phyloP scores from a whole-genome alignment of 2,888 invertebrate species.

The Cephus nigrinus region DNA sequence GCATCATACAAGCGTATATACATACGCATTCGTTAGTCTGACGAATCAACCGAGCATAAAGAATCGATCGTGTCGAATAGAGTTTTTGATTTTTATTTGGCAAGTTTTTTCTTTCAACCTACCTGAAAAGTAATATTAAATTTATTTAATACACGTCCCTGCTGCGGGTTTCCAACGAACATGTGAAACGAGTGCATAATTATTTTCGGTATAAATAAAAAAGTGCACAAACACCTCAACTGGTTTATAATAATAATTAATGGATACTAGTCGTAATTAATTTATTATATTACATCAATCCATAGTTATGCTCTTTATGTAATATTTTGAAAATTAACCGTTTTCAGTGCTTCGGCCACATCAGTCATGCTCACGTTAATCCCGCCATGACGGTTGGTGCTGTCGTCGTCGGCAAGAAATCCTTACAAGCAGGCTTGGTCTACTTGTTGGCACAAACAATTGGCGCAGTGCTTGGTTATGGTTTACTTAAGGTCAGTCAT shows the following conservation, averaged over 20 bases:
- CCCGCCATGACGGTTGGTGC: constrained; percentile 63
- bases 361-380: constrained; percentile 64
- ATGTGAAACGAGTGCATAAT: background rate
- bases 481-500: constrained; percentile 57
- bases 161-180: background rate
- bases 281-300: too few relatives aligned
- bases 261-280: background rate
- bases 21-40: background rate
- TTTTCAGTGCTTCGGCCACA: constrained; percentile 63
- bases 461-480: constrained; percentile 60
- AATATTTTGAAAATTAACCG: background rate
- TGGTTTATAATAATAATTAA: background rate
- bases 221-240: too few relatives aligned
- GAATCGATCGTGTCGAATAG: background rate
- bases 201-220: background rate
- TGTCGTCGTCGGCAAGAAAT: constrained; percentile 60
- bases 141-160: background rate
- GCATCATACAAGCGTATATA: background rate
- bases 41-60: background rate
- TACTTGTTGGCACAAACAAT: constrained; percentile 59
- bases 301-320: background rate
- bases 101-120: too few relatives aligned
- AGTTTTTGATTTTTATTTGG: background rate
- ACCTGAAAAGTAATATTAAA: background rate
- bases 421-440: constrained; percentile 51